Percentiles rank a stretch among this genome's conserved stretches.
Conservation (phyloP, 1,140 invertebrate species). For the Drosophila sturtevanti region DNA sequence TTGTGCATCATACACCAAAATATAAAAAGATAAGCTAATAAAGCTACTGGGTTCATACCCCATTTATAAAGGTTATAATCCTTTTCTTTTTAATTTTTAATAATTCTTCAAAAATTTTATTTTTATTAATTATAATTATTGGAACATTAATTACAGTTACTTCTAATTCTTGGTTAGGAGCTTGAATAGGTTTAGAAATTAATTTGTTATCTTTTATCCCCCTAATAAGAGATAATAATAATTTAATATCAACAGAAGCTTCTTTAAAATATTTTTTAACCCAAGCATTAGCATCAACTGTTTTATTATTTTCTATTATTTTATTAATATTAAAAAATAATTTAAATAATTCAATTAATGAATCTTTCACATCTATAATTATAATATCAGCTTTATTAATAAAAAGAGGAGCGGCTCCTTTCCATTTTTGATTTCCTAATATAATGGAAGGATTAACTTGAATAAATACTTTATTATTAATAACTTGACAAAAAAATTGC, state of each 20-base stretch:
- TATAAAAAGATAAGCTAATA: too few species aligned
- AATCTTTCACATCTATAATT: conserved; percentile 48
- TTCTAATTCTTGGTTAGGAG: conserved; percentile 83
- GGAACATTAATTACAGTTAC: conserved; percentile 83
- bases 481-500: too few species aligned
- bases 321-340: conserved; percentile 81
- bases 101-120: conserved; percentile 83
- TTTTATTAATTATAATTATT: conserved; percentile 82
- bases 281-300: conserved; percentile 83
- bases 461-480: too few species aligned
- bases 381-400: conserved; percentile 74
- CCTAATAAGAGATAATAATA: conserved; percentile 82
- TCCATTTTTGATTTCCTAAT: conserved; percentile 84
- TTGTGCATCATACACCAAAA: too few species aligned
- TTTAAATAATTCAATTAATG: conserved; percentile 50
- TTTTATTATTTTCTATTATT: conserved; percentile 83
- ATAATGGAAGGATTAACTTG: conserved; percentile 83
- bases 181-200: conserved; percentile 85
- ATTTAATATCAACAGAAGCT: conserved; percentile 82
- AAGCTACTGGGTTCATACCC: too few species aligned
- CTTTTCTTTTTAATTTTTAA: conserved; percentile 83
- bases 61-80: too few species aligned
- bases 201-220: conserved; percentile 84
- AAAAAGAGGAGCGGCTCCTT: conserved; percentile 83
- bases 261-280: conserved; percentile 84